These are phyloP conservation scores for Ancistrus triradiatus DNA, from an alignment of 2,113 vertebrate genomes.

Conservation along the genomic window DNA sequence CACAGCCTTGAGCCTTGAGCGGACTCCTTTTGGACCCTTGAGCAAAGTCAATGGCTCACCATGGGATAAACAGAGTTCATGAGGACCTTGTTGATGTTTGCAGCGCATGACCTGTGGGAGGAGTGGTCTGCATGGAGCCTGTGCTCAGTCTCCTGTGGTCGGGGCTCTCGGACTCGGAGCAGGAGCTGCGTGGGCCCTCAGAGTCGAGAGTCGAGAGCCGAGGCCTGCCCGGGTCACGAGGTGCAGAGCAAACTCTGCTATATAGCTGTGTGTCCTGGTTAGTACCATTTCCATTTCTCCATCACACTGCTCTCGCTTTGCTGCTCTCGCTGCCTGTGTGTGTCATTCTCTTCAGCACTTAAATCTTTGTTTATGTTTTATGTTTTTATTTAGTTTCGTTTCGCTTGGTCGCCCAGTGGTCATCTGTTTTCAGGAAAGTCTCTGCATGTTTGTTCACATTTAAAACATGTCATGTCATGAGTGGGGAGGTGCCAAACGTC, in stretches of 20 bases:
- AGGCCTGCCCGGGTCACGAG: constrained; percentile 79
- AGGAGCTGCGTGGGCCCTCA: constrained; percentile 79
- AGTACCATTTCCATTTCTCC: constrained; percentile 71
- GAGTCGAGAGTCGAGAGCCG: constrained; percentile 64
- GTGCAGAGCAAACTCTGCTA: constrained; percentile 91
- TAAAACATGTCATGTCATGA: too few species aligned
- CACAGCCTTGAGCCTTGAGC: too few species aligned
- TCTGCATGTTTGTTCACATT: too few species aligned
- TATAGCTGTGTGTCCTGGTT: constrained; percentile 88
- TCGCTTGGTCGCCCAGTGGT: neutral
- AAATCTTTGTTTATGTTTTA: constrained; percentile 5
- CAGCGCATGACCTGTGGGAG: constrained; percentile 88
- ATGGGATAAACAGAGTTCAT: neutral
- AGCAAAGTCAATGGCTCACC: neutral
- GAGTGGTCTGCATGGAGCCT: constrained; percentile 94
- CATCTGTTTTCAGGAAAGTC: neutral
- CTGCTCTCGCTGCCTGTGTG: neutral
- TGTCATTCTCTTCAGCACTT: too few species aligned
- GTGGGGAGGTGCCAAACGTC: too few species aligned
- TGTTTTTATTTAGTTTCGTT: neutral
- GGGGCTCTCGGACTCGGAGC: constrained; percentile 85
- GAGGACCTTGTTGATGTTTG: constrained; percentile 62
- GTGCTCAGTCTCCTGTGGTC: constrained; percentile 92
- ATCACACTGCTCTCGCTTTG: neutral
- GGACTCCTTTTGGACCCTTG: neutral